Evolutionary conservation across 2,888 invertebrate species (phyloP), one percentile per base, ranked within the genome.

Genomic region (Adelphocoris suturalis): DNA sequence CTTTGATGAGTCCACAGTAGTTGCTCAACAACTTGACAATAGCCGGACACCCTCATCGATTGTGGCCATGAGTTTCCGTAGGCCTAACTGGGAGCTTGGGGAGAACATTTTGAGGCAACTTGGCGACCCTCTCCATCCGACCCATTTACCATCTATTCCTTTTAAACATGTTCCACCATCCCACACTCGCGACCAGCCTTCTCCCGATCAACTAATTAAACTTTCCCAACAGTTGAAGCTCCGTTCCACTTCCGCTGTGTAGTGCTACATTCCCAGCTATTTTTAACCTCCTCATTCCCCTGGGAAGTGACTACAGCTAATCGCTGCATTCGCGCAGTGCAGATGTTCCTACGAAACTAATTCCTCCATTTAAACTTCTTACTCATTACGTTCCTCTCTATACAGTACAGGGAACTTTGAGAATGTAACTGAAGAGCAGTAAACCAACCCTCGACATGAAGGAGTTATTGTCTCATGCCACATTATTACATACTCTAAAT

Each of bases 201-300:
- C 28, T 28, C 78, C 46, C 78, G 78, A 80, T 80, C 78, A 80
- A 80, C 78, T 80, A 80, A 80, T 80, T 80, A 80, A 80, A 80
- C 78, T 80, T 80, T 80, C 78, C 78, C 28, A 14, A 47, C 78
- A 80, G 78, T 80, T 80, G 78, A 47, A 47, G 37, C 46, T 27
- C 78, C 16, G 1, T 80, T 37, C 47, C 47, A 46, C 11, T 80
- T n/a, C 78, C 27, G 19, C 23, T 68, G 68, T 23, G 68, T 68
- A 7, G 3, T 37, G 37, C 78, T 3, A 80, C 78, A 80, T 80
- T 11, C 37, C 14, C 78, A 16, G 37, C 46, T 47, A 80, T 80
- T 80, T 80, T 80, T 80, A 47, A 80, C 37, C n/a, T n/a, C 75
- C 13, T 14, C 37, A 37, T 4, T 19, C 19, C 5, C 37, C 78